Conservation (phyloP, 2,797 vertebrate genomes). For the Pristis pectinata region DNA sequence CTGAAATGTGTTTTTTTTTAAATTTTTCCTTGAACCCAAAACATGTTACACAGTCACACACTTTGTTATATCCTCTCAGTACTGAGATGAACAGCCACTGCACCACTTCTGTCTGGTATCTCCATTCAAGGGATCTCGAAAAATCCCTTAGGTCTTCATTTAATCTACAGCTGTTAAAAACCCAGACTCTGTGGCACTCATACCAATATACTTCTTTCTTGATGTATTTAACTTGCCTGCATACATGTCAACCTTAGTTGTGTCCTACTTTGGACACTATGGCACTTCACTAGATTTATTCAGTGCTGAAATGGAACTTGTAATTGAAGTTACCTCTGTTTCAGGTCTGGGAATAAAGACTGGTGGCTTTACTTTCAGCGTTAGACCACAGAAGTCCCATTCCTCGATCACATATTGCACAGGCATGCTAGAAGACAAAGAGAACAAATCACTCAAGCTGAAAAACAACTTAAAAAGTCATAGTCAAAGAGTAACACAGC, state of each 20-base stretch:
- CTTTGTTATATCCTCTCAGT: too few species aligned
- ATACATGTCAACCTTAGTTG: background rate
- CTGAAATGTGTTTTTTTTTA: too few species aligned
- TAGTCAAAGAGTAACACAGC: too few species aligned
- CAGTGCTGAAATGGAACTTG: background rate
- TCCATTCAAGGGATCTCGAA: too few species aligned
- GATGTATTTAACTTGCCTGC: background rate
- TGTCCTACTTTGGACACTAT: background rate
- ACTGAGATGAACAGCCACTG: too few species aligned
- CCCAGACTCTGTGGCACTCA: background rate
- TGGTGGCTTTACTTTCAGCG: slow-evolving; percentile 81
- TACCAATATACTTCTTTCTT: background rate
- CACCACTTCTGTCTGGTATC: too few species aligned
- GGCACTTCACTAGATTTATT: background rate
- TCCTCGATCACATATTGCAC: slow-evolving; percentile 91
- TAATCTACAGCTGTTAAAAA: background rate
- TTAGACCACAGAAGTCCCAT: slow-evolving; percentile 90
- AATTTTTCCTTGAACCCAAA: too few species aligned
- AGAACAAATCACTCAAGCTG: background rate
- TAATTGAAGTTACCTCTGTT: slow-evolving; percentile 73
- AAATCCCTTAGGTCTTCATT: too few species aligned
- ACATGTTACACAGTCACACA: too few species aligned
- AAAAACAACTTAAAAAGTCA: background rate
- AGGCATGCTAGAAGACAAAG: slow-evolving; percentile 68
- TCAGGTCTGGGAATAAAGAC: slow-evolving; percentile 95